Evolutionary conservation across 2,888 invertebrate genomes (phyloP).

Genomic region (Drosophila setosimentum): DNA sequence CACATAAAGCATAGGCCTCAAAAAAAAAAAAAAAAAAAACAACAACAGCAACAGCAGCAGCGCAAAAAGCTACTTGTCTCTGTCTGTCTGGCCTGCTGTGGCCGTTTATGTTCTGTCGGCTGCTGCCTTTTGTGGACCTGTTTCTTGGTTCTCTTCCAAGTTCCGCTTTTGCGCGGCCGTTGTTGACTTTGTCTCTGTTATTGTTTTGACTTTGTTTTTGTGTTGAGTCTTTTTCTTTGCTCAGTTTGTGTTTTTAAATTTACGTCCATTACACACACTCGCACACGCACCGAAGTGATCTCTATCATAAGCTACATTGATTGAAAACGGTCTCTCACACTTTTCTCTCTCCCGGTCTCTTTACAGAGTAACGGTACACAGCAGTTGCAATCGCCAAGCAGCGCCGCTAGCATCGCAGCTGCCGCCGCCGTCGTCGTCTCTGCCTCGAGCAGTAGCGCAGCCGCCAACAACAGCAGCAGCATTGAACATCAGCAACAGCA

Average conservation of each 20-base stretch:
- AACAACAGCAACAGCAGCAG: background rate
- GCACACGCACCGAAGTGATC: conserved; percentile 3
- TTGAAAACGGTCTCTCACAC: background rate
- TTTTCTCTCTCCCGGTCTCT: conserved; percentile 5
- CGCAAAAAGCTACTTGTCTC: conserved; percentile 22
- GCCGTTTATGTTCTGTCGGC: conserved; percentile 11
- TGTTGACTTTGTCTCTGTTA: conserved; percentile 23
- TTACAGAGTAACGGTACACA: conserved; percentile 74
- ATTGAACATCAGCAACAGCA: conserved; percentile 61
- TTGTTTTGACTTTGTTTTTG: conserved; percentile 35
- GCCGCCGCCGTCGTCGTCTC: conserved; percentile 61
- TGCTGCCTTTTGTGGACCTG: conserved; percentile 61
- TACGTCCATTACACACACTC: conserved; percentile 6
- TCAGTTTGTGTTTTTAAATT: conserved; percentile 44
- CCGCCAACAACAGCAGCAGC: conserved; percentile 40
- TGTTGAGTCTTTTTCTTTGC: conserved; percentile 15
- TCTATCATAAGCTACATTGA: conserved; percentile 2
- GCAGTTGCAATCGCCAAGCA: conserved; percentile 67
- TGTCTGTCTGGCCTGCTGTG: conserved; percentile 1
- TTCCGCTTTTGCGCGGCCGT: conserved; percentile 45
- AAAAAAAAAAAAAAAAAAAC: background rate
- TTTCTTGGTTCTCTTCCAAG: conserved; percentile 43
- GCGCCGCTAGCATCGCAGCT: conserved; percentile 61
- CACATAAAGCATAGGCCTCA: conserved; percentile 53
- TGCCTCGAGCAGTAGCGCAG: conserved; percentile 69